Percentiles rank a stretch among this genome's conserved stretches.
These are phyloP conservation scores for Vannuccia rotundouncinata DNA, from an alignment of 2,888 invertebrate species.

Conservation along the genomic window DNA sequence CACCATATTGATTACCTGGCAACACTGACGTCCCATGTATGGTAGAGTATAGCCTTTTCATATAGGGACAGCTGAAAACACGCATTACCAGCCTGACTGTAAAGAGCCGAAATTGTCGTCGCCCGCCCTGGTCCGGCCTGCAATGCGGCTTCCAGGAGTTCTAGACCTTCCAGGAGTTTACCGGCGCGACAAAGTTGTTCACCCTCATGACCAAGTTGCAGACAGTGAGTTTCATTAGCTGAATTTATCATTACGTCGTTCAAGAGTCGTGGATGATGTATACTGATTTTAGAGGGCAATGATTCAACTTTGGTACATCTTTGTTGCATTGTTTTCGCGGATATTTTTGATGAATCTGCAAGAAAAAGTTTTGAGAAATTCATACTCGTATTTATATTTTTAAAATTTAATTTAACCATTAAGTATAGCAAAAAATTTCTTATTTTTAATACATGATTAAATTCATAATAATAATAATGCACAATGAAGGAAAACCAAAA, in stretches of 20 bases:
- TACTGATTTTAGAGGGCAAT: no score
- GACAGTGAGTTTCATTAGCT: conserved; percentile 62
- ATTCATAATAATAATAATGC: no score
- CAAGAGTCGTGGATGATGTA: no score
- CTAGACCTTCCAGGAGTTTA: conserved; percentile 87
- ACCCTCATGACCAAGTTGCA: conserved; percentile 88
- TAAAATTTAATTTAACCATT: no score
- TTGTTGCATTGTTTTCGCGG: no score
- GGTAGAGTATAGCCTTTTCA: conserved; percentile 89
- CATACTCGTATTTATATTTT: no score
- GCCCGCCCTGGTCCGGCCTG: conserved; percentile 63
- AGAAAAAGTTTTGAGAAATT: no score
- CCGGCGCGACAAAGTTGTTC: conserved; percentile 91
- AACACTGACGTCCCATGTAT: conserved; percentile 84
- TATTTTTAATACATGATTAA: no score
- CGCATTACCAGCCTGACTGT: conserved; percentile 94
- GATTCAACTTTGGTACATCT: no score
- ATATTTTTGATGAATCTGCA: no score
- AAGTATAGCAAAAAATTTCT: no score
- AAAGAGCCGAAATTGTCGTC: conserved; percentile 87
- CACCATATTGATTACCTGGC: conserved; percentile 69
- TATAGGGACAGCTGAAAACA: conserved; percentile 95
- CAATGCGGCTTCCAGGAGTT: conserved; percentile 92
- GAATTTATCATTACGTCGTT: background rate
- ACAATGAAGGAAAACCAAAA: no score